phyloP scores from a whole-genome alignment of 2,888 invertebrate species.

The Lacanobia wlatinum region DNA sequence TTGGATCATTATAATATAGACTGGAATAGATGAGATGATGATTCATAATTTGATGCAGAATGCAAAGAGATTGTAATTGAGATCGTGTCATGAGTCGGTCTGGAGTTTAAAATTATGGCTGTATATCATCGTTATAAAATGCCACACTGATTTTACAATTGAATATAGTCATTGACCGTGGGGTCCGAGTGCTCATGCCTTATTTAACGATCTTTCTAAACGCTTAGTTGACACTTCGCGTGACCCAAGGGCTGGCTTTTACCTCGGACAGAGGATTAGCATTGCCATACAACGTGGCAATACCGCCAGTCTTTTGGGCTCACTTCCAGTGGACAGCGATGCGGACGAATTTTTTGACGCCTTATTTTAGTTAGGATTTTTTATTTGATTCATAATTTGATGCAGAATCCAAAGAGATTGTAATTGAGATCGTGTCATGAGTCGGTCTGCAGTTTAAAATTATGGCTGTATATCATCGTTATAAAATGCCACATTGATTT shows the following conservation, averaged over 20 bases:
- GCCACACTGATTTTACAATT: neutral
- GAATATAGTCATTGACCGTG: neutral
- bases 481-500: neutral
- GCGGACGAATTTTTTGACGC: too few species aligned
- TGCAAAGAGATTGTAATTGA: neutral
- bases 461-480: neutral
- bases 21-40: neutral
- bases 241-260: too few species aligned
- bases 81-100: neutral
- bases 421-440: neutral
- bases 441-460: neutral
- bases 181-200: too few species aligned
- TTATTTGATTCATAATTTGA: constrained; percentile 18
- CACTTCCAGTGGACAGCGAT: too few species aligned
- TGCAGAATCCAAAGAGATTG: neutral
- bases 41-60: constrained; percentile 8
- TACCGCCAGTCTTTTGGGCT: too few species aligned
- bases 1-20: constrained; percentile 6
- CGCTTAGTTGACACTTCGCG: too few species aligned
- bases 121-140: neutral
- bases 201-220: too few species aligned
- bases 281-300: too few species aligned
- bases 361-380: too few species aligned
- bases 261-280: too few species aligned
- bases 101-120: neutral